Evolutionary conservation across 2,888 invertebrate genomes (phyloP), one percentile per base, ranked within the genome.

Genomic region (Ectemnius lituratus): DNA sequence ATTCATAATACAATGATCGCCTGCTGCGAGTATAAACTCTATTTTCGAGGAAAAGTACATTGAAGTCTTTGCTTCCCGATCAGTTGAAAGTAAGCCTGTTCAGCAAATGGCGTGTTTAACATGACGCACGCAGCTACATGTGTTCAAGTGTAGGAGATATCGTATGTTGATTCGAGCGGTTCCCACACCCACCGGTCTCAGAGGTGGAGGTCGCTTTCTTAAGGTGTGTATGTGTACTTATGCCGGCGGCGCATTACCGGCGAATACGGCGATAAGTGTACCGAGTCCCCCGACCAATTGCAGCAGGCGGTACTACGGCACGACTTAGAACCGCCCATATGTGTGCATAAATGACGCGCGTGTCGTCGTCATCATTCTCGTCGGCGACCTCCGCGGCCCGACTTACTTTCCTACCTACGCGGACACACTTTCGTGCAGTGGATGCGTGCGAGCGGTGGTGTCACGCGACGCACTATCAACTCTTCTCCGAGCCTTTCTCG

Each of bases 201-300:
- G 68, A 69, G 63, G 66, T 71, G 77, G 64, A 66, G 69, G 74
- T 69, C 66, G 67, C 74, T 76, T 79, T 75, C 73, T 64, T 75
- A 81, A 82, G 79, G 81, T 82, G 73, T 60, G 56, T 18, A 69
- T 47, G 67, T 70, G 57, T 62, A 67, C 70, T 63, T 59, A 63
- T 57, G 23, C 37, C 13, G 16, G 57, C 18, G 56, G 60, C 75
- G 63, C 63, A 68, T 63, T 61, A 73, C 70, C 72, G 52, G 73
- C 75, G 82, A 78, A 83, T 83, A 82, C 84, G 80, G 86, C 83
- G 89, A 90, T 90, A 90, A 90, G 87, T 87, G 83, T 86, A 88
- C 89, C 88, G 87, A 87, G 81, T 85, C 77, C 76, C 76, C 79
- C 84, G 81, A 79, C 89, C 90, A 90, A 90, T 90, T 88, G 90